A percentile compares a stretch with the other conserved stretches of the same genome.
These are phyloP conservation scores for Aphodius sticticus DNA, from an alignment of 2,888 invertebrate species.

Conservation along the genomic window DNA sequence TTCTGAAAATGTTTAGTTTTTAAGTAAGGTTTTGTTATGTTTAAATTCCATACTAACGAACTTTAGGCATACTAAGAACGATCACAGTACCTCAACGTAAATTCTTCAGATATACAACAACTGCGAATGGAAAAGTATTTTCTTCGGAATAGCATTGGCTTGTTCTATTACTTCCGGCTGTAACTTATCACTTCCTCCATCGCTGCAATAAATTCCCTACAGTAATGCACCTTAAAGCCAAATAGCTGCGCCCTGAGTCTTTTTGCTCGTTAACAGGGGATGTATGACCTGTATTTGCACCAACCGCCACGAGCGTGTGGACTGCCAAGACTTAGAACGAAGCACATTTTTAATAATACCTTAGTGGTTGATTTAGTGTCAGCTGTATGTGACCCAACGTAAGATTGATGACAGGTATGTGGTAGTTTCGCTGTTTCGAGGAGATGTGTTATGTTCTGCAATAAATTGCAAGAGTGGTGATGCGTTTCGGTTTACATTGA, in stretches of 20 bases:
- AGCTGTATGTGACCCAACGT: not conserved
- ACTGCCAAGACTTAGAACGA: not conserved
- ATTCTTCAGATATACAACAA: not conserved
- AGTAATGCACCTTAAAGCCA: slow-evolving; percentile 4
- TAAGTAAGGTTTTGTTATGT: too few species aligned
- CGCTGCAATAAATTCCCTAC: not conserved
- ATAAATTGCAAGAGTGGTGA: too few species aligned
- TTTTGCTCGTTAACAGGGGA: not conserved
- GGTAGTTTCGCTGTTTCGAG: too few species aligned
- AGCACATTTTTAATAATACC: not conserved
- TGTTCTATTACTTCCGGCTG: not conserved
- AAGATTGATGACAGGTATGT: too few species aligned
- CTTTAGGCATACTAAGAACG: too few species aligned
- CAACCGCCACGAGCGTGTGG: not conserved
- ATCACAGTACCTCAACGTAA: too few species aligned
- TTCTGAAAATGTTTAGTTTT: too few species aligned
- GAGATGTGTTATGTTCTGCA: too few species aligned
- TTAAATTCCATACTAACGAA: too few species aligned
- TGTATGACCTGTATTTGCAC: not conserved
- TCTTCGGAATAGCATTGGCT: not conserved
- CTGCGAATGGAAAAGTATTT: not conserved
- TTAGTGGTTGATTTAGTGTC: not conserved
- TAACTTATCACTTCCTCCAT: not conserved
- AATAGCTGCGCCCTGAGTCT: not conserved
- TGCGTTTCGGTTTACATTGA: too few species aligned